Evolutionary conservation across 2,888 invertebrate species (phyloP), one percentile per base, ranked within the genome.

Genomic region (Acleris sparsana): DNA sequence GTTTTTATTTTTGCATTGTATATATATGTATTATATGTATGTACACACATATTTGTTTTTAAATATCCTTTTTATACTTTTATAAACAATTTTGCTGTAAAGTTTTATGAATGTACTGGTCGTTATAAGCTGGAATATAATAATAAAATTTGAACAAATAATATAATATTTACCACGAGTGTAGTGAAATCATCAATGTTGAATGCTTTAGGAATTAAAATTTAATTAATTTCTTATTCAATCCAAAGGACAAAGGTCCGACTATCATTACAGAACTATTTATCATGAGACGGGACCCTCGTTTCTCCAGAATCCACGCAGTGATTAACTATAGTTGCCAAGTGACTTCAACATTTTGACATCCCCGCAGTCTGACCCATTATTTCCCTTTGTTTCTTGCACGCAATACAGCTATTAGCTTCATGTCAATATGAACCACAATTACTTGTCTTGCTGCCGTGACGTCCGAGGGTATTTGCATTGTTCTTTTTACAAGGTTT

Each of bases 401-500:
- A 88, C 88, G 88, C 88, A 75, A 88, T 85, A 68, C 70, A 62
- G 66, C 84, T 78, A 87, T 88, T 87, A 88, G 74, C 70, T 77
- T 84, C 81, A 80, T 82, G 83, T 85, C 85, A 85, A 85, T 86
- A 85, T 71, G 65, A 76, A 74, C 74, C 75, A 71, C 71, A 73
- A 75, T 72, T 72, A 74, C 70, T 68, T 68, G 63, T 69, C 67
- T 57, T 59, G 59, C 53, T 66, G 63, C 59, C 68, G 59, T 67
- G 67, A 63, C 65, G 67, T 69, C 64, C 53, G 48, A 53, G 52
- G 52, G 22, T 52, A 62, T 69, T 69, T 69, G 64, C 67, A 17
- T 17, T 63, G 67, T 55, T 51, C 51, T 55, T 61, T 60, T 68
- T 68, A 62, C 55, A 55, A 39, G 49, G 48, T 44, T 51, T 33